Conservation (phyloP, 2,797 vertebrate genomes). For the Labroides dimidiatus region DNA sequence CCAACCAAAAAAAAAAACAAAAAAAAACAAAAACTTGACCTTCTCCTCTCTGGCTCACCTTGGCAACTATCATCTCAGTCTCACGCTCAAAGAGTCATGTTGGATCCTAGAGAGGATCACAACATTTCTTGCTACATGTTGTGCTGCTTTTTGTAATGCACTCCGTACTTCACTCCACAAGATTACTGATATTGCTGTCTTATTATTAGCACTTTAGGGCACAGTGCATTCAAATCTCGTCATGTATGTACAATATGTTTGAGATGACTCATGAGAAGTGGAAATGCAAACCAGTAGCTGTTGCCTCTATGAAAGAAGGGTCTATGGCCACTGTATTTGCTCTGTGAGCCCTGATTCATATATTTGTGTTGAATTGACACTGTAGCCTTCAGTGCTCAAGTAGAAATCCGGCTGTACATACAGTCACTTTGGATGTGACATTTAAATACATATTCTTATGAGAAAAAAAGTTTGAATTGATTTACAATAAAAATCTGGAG, state of each 20-base stretch:
- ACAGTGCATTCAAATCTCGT: too few relatives aligned
- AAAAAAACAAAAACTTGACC: slow-evolving; percentile 72
- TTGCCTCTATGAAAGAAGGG: neutral
- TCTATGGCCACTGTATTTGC: neutral
- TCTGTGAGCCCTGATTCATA: neutral
- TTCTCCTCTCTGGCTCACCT: slow-evolving; percentile 67
- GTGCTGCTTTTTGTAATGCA: slow-evolving; percentile 12
- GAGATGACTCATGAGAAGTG: too few relatives aligned
- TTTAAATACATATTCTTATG: too few relatives aligned
- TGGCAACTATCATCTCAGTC: slow-evolving; percentile 55
- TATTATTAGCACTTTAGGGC: neutral
- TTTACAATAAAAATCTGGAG: too few relatives aligned
- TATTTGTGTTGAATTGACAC: neutral
- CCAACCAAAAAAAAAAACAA: slow-evolving; percentile 44
- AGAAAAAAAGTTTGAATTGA: too few relatives aligned
- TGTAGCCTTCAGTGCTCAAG: neutral
- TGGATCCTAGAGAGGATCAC: slow-evolving; percentile 23
- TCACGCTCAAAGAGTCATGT: slow-evolving; percentile 16
- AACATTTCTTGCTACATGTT: slow-evolving; percentile 25
- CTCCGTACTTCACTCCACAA: too few relatives aligned
- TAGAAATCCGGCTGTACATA: too few relatives aligned
- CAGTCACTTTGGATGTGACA: too few relatives aligned
- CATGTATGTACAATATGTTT: too few relatives aligned
- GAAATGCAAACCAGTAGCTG: too few relatives aligned
- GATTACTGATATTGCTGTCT: too few relatives aligned